These are phyloP conservation scores for Caenorhabditis drosophilae DNA, from an alignment of 2,888 invertebrate genomes.

Conservation along the genomic window DNA sequence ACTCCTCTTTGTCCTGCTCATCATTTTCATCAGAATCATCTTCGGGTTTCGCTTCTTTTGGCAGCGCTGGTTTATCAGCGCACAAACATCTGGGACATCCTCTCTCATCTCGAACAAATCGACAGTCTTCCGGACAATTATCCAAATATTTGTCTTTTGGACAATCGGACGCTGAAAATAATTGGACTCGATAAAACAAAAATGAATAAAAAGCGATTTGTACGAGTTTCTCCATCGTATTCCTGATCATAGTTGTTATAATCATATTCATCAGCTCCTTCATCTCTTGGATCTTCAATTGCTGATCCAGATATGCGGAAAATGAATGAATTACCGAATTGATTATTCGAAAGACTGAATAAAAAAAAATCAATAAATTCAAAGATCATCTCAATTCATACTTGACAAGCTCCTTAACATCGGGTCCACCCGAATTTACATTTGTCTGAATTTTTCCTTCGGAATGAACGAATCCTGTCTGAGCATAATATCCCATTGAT, in stretches of 20 bases:
- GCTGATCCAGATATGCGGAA: constrained; percentile 76
- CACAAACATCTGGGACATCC: constrained; percentile 65
- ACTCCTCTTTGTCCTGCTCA: constrained; percentile 11
- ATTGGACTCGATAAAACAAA: neutral
- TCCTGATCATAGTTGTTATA: constrained; percentile 58
- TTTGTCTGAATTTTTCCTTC: constrained; percentile 81
- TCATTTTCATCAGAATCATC: constrained; percentile 22
- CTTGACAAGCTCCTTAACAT: constrained; percentile 82
- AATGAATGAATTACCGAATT: constrained; percentile 80
- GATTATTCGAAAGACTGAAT: constrained; percentile 83
- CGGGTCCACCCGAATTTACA: constrained; percentile 89
- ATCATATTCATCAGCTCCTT: constrained; percentile 56
- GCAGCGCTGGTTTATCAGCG: constrained; percentile 27
- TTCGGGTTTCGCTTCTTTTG: constrained; percentile 17
- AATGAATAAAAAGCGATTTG: neutral
- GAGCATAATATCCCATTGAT: constrained; percentile 51
- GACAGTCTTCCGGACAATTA: constrained; percentile 61
- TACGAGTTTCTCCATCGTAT: constrained; percentile 44
- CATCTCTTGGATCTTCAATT: constrained; percentile 56
- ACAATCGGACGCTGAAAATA: constrained; percentile 50
- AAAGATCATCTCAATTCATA: constrained; percentile 67
- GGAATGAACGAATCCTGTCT: constrained; percentile 67
- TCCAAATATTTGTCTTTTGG: constrained; percentile 62
- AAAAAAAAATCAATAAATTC: constrained; percentile 1
- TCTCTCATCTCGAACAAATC: constrained; percentile 54